phyloP scores from a whole-genome alignment of 2,888 invertebrate genomes.

The Mythimna vitellina region DNA sequence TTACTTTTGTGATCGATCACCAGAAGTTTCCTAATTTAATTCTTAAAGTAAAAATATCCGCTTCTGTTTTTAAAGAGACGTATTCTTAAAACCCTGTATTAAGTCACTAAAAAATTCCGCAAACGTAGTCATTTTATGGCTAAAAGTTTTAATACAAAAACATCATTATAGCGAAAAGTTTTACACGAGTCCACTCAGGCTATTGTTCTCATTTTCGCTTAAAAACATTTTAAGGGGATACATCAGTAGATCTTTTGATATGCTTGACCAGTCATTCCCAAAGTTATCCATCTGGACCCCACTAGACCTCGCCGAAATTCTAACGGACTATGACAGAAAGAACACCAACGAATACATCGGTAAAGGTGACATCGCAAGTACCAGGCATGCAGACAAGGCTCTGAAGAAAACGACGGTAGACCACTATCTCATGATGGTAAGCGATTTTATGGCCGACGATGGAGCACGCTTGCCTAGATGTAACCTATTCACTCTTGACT shows the following conservation, averaged over 20 bases:
- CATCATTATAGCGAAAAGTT: slow-evolving; percentile 17
- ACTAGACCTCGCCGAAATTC: too few relatives aligned
- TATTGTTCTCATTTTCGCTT: slow-evolving; percentile 27
- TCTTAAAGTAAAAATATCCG: not conserved
- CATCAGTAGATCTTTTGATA: not conserved
- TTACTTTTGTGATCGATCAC: not conserved
- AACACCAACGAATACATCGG: not conserved
- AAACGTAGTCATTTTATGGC: slow-evolving; percentile 15
- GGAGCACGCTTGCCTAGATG: too few relatives aligned
- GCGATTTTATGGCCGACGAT: too few relatives aligned
- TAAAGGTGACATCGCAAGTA: not conserved
- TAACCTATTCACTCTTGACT: too few relatives aligned
- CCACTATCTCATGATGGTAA: too few relatives aligned
- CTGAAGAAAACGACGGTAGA: too few relatives aligned
- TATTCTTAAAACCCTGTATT: not conserved
- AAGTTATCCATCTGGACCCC: not conserved
- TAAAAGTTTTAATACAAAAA: slow-evolving; percentile 38
- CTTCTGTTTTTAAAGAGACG: not conserved
- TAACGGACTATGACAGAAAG: not conserved
- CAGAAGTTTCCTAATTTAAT: not conserved
- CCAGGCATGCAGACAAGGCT: too few relatives aligned
- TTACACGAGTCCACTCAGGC: slow-evolving; percentile 1
- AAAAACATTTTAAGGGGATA: slow-evolving; percentile 15
- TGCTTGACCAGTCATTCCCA: not conserved
- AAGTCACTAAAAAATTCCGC: slow-evolving; percentile 5